Evolutionary conservation across 2,797 vertebrate species (phyloP), one percentile per base, ranked within the genome.

Genomic region (Lateolabrax maculatus): DNA sequence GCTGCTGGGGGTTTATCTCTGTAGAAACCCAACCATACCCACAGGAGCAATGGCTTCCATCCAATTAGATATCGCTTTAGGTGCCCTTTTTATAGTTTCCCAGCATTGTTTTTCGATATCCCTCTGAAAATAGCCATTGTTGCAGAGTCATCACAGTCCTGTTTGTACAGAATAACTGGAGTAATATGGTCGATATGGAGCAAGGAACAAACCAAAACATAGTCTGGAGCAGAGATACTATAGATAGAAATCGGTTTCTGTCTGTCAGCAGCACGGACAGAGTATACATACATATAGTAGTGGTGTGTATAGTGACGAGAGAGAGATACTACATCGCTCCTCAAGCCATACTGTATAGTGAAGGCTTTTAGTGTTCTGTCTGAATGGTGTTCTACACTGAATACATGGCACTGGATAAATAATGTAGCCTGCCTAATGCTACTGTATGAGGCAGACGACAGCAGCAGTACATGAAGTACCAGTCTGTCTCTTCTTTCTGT

Each of bases 51-150:
- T 79, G 80, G 79, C 73, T 48, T 39, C 44, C 56, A 84, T 86
- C 81, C 80, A 84, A 60, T 75, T 77, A 81, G 75, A 80, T 77
- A 79, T 71, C 4, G 3, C 68, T 78, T 80, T 71, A 81, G 72
- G 67, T 75, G 27, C 46, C 74, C 61, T 52, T 85, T 34, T 85
- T 82, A 84, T 83, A 75, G 85, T 82, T 90, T 91, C 85, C 84
- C 57, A 69, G 84, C 74, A 83, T 60, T 79, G 71, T 81, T 83
- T 90, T 86, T 68, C 77, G 78, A 72, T 86, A 79, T 75, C 68
- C 9, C 18, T 72, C 89, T 85, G 73, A 88, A 93, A 91, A 92
- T 89, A 93, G 82, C 80, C 9, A 21, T 57, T 57, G 31, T 83
- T 89, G 91, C 89, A 37, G 51, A 89, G 83, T 92, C 83, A 91